Conservation (phyloP, 2,113 vertebrate genomes). For the Odontophorus gujanensis region DNA sequence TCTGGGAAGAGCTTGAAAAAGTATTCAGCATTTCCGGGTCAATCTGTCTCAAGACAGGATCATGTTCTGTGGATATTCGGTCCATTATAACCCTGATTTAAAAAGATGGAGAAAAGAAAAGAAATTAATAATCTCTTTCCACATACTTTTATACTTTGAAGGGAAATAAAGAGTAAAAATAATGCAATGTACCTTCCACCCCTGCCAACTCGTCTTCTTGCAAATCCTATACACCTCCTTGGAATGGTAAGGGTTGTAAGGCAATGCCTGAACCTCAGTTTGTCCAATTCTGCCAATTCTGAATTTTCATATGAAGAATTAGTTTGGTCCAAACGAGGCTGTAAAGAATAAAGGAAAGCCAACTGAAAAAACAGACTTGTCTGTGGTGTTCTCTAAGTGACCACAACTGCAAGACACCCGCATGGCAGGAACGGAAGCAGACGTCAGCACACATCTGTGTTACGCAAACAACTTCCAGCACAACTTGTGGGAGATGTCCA, state of each 20-base stretch:
- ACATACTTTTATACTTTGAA: neutral
- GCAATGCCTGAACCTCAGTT: constrained; percentile 85
- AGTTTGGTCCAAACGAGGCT: constrained; percentile 87
- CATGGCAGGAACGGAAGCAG: neutral
- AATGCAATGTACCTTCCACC: constrained; percentile 85
- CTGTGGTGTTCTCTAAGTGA: neutral
- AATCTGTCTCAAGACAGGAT: constrained; percentile 84
- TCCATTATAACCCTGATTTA: constrained; percentile 87
- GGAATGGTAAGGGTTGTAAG: constrained; percentile 89
- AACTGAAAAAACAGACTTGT: neutral
- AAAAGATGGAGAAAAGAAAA: neutral
- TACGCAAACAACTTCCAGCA: neutral
- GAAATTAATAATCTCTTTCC: neutral
- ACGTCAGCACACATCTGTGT: neutral
- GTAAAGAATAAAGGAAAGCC: neutral
- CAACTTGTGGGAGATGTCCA: neutral
- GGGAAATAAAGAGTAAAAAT: neutral
- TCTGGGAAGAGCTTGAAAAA: constrained; percentile 82
- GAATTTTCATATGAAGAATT: constrained; percentile 72
- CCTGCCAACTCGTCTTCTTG: constrained; percentile 88
- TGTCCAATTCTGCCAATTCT: constrained; percentile 81
- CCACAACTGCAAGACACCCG: no score
- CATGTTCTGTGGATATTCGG: constrained; percentile 86
- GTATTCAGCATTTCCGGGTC: constrained; percentile 86
- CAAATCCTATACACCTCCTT: constrained; percentile 87